Base-by-base conservation (phyloP, 2,113 vertebrate species). In the Dinomys branickii region DNA sequence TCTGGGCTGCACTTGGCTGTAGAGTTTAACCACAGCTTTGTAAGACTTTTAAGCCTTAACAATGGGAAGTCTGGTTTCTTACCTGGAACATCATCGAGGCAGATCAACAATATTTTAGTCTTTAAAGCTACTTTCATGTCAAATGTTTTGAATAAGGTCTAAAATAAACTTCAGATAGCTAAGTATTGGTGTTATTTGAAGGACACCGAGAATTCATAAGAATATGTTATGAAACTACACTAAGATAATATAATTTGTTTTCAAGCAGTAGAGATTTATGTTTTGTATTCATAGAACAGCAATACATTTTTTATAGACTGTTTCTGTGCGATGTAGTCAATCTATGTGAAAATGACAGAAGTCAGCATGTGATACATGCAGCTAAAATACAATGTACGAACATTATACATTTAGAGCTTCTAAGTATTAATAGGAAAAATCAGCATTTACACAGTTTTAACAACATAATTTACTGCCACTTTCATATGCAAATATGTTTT, bases 101-200 rank as follows among this genome's bases (percentile, higher is more conserved):
- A 90, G 28, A 92, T 82, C 19, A 92, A 38, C 8, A 83, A 22
- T 56, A 71, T 84, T 78, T 89, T 80, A 63, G 56, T 83, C 22
- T 54, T 35, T 86, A 92, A 86, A 94, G 65, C n/a, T 58, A 73
- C 20, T 92, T 87, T 93, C 26, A 78, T 73, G 41, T 3, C 41
- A 73, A 93, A 59, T 81, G 7, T 93, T 88, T 85, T 82, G 71
- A 96, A 93, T 73, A 84, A 94, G 95, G 9, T 97, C 47, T 61
- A 89, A 95, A 97, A 71, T 78, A 81, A 75, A 58, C 67, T 73
- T 92, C 19, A 73, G 38, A 38, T 83, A 84, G 28, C 58, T 92
- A 69, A 63, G 30, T 28, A n/a, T 80, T 63, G n/a, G n/a, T 84
- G 52, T 5, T 59, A 85, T 85, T 92, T 90, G 69, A 41, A 94